phyloP scores from a whole-genome alignment of 2,797 vertebrate genomes.

The Melanogrammus aeglefinus region DNA sequence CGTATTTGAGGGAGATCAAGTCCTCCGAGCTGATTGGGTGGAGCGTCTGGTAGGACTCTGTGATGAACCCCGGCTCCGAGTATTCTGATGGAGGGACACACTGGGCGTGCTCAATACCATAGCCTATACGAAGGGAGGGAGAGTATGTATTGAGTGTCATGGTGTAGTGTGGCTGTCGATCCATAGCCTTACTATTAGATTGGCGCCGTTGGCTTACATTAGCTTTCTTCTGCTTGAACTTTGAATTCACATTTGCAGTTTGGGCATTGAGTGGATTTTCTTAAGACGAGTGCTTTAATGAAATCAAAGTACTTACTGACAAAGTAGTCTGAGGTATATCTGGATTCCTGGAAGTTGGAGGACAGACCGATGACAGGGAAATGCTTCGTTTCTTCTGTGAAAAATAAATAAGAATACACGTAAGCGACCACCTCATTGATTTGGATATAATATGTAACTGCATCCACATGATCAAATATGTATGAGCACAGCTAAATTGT shows the following conservation, averaged over 20 bases:
- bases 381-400: slow-evolving; percentile 88
- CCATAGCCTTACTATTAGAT: not conserved
- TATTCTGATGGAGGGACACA: slow-evolving; percentile 98
- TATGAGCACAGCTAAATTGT: slow-evolving; percentile 59
- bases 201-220: not conserved
- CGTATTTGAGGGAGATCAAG: slow-evolving; percentile 94
- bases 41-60: slow-evolving; percentile 98
- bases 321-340: slow-evolving; percentile 97
- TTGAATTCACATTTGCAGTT: slow-evolving; percentile 30
- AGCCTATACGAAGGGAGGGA: slow-evolving; percentile 73
- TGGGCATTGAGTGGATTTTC: slow-evolving; percentile 3
- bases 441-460: slow-evolving; percentile 69
- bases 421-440: slow-evolving; percentile 71
- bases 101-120: slow-evolving; percentile 97
- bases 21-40: slow-evolving; percentile 99
- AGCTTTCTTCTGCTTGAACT: not conserved
- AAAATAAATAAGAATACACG: slow-evolving; percentile 62
- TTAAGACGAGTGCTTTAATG: slow-evolving; percentile 27
- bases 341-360: slow-evolving; percentile 90
- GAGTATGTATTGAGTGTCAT: not conserved
- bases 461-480: slow-evolving; percentile 69
- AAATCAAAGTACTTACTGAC: slow-evolving; percentile 87
- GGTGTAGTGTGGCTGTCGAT: not conserved
- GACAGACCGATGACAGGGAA: slow-evolving; percentile 88
- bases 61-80: slow-evolving; percentile 99